Conservation (phyloP, 2,113 vertebrate species). For the Xyliphius kryptos region DNA sequence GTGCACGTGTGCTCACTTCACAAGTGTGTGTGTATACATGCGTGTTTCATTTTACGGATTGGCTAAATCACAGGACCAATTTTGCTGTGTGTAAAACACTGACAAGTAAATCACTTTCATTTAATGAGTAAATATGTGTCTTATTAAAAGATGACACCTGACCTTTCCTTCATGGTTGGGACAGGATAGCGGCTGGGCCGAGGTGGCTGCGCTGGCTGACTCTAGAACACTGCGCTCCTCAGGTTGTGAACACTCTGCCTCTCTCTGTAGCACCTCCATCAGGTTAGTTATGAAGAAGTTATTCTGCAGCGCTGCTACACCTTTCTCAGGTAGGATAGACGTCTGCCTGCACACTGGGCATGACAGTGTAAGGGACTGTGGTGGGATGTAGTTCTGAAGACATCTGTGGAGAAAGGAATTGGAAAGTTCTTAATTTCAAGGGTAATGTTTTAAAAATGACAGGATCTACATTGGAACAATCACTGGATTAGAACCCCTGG, state of each 20-base stretch:
- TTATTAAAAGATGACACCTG: too few species aligned
- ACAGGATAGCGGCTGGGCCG: constrained; percentile 76
- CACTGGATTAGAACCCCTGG: too few species aligned
- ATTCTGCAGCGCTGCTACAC: constrained; percentile 86
- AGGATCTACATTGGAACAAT: too few species aligned
- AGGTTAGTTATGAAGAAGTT: constrained; percentile 97
- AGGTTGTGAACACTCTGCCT: constrained; percentile 65
- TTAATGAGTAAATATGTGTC: too few species aligned
- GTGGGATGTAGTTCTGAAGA: constrained; percentile 90
- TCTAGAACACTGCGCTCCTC: constrained; percentile 70
- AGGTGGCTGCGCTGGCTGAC: constrained; percentile 71
- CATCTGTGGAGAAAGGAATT: constrained; percentile 72
- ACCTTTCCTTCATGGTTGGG: constrained; percentile 91
- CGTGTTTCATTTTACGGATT: too few species aligned
- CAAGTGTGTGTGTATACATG: too few species aligned
- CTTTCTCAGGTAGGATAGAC: constrained; percentile 87
- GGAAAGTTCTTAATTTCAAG: too few species aligned
- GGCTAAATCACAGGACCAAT: too few species aligned
- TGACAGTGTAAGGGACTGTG: constrained; percentile 85
- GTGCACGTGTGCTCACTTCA: too few species aligned
- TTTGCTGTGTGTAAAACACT: too few species aligned
- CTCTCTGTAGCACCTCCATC: constrained; percentile 88
- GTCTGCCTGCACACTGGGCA: constrained; percentile 92
- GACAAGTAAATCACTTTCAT: too few species aligned
- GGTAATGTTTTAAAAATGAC: too few species aligned